Evolutionary conservation across 2,113 vertebrate species (phyloP).

Genomic region (Zingel zingel): DNA sequence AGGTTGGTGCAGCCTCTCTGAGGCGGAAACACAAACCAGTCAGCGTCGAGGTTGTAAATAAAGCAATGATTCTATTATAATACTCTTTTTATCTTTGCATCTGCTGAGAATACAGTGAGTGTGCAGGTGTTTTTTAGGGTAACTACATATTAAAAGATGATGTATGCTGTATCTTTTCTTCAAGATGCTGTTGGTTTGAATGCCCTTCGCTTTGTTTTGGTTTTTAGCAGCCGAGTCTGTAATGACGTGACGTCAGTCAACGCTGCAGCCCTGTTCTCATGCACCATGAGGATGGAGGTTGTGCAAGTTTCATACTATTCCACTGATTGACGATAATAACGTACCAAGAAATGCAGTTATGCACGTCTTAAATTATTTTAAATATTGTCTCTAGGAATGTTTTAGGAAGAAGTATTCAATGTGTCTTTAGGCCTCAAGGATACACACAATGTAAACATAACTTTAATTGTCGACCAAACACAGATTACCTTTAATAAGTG

Average conservation of each 20-base stretch:
- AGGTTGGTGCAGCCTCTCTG: constrained; percentile 85
- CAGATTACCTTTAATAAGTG: too few species aligned
- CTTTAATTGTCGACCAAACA: neutral
- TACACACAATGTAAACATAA: neutral
- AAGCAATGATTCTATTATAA: neutral
- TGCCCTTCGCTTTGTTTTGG: neutral
- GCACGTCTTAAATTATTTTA: too few species aligned
- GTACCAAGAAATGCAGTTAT: too few species aligned
- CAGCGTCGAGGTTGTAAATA: neutral
- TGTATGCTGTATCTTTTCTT: neutral
- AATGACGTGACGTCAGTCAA: too few species aligned
- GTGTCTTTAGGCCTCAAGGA: neutral
- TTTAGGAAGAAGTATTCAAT: neutral
- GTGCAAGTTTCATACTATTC: too few species aligned
- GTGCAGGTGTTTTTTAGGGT: neutral
- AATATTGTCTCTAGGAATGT: neutral
- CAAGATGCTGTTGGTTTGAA: neutral
- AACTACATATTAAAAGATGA: neutral
- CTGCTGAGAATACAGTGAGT: neutral
- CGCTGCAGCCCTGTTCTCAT: too few species aligned
- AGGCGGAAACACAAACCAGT: neutral
- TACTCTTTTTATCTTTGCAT: neutral
- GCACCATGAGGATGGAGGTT: too few species aligned
- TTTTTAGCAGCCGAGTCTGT: too few species aligned
- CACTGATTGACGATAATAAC: too few species aligned